These are phyloP conservation scores for Zaprionus nigranus DNA, from an alignment of 1,140 invertebrate genomes.

Conservation along the genomic window DNA sequence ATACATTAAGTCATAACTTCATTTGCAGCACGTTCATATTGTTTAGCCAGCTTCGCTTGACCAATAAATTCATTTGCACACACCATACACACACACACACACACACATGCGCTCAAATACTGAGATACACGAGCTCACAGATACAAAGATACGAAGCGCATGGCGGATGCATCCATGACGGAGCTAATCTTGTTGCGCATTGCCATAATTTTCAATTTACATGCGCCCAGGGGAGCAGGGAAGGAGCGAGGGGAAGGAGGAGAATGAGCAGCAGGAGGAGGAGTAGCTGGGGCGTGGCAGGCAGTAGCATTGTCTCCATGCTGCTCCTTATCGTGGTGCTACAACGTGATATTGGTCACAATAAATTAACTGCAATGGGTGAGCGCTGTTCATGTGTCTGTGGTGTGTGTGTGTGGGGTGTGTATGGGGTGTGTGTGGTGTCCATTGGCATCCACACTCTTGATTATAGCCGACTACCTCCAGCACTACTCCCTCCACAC, in stretches of 20 bases:
- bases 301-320: slow-evolving; percentile 1
- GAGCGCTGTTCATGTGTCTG: slow-evolving; percentile 1
- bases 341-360: slow-evolving; percentile 74
- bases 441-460: slow-evolving; percentile 57
- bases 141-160: not conserved
- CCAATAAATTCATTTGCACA: slow-evolving; percentile 53
- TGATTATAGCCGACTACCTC: slow-evolving; percentile 58
- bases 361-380: slow-evolving; percentile 70
- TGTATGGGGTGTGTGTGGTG: slow-evolving; percentile 12
- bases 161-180: slow-evolving; percentile 37
- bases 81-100: slow-evolving; percentile 4
- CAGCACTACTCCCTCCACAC: not conserved
- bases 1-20: slow-evolving; percentile 78
- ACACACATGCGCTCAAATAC: not conserved
- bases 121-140: not conserved
- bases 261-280: not conserved
- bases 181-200: slow-evolving; percentile 82
- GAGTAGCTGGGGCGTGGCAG: not conserved
- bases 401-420: slow-evolving; percentile 31
- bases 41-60: slow-evolving; percentile 59
- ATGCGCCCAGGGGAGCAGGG: slow-evolving; percentile 53
- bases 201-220: slow-evolving; percentile 83
- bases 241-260: not conserved
- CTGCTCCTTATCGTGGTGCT: slow-evolving; percentile 17
- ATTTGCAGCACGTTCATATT: slow-evolving; percentile 65